Conservation (phyloP, 53 echinoderm and acorn worm species). For the Antedon mediterranea region DNA sequence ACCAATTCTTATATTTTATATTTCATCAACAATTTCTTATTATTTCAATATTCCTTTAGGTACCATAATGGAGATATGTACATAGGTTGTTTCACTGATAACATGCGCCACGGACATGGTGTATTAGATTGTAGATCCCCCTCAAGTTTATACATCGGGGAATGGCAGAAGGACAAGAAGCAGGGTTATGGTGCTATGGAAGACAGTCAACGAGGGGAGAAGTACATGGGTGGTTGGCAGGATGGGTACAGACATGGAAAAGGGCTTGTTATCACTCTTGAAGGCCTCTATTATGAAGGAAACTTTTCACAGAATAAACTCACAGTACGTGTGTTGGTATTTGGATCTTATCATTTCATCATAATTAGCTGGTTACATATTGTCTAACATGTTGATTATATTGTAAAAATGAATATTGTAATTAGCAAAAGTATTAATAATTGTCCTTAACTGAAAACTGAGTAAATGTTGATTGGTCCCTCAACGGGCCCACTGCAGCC, state of each 20-base stretch:
- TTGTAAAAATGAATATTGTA: too few species aligned
- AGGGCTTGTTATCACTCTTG: slow-evolving; percentile 81
- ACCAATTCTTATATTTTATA: too few species aligned
- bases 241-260: slow-evolving; percentile 73
- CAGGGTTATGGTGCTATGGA: slow-evolving; percentile 87
- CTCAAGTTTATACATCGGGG: slow-evolving; percentile 58
- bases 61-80: slow-evolving; percentile 85
- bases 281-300: slow-evolving; percentile 86
- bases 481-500: too few species aligned
- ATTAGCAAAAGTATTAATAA: too few species aligned
- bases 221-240: slow-evolving; percentile 97
- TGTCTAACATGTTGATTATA: too few species aligned
- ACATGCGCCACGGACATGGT: slow-evolving; percentile 61
- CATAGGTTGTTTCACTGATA: slow-evolving; percentile 63
- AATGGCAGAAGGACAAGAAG: slow-evolving; percentile 69
- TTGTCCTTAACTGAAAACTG: too few species aligned
- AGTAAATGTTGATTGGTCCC: too few species aligned
- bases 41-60: slow-evolving; percentile 27
- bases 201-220: slow-evolving; percentile 69
- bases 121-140: slow-evolving; percentile 24
- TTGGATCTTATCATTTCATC: background rate
- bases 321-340: slow-evolving; percentile 23
- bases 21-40: too few species aligned
- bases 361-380: too few species aligned
- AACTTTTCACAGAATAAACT: slow-evolving; percentile 70